Conservation (phyloP, 2,113 vertebrate genomes). For the Microcebus tavaratra region DNA sequence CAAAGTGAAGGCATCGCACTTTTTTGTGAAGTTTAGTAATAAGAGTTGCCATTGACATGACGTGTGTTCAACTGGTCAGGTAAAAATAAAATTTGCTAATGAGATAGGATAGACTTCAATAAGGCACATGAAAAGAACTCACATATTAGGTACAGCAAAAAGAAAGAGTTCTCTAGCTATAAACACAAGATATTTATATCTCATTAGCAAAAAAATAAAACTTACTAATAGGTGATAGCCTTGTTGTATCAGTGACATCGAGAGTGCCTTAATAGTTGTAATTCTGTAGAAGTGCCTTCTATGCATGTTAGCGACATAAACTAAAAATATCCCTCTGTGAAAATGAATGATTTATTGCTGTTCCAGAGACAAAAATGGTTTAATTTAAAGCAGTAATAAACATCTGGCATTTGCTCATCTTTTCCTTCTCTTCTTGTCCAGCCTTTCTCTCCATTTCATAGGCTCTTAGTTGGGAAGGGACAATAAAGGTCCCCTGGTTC, state of each 20-base stretch:
- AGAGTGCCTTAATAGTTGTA: conserved; percentile 77
- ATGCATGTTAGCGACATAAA: conserved; percentile 37
- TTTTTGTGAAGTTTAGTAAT: conserved; percentile 35
- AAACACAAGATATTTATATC: conserved; percentile 76
- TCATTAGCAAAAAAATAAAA: conserved; percentile 80
- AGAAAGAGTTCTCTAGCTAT: conserved; percentile 23
- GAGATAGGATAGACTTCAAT: conserved; percentile 74
- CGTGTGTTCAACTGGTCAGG: conserved; percentile 67
- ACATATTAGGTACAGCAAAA: conserved; percentile 64
- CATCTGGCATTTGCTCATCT: not conserved
- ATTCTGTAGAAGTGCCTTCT: conserved; percentile 58
- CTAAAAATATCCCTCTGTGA: conserved; percentile 59
- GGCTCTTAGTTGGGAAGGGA: conserved; percentile 6
- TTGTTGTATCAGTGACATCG: conserved; percentile 78
- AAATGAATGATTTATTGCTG: conserved; percentile 53
- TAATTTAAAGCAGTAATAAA: conserved; percentile 41
- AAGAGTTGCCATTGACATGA: conserved; percentile 64
- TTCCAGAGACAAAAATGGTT: not conserved
- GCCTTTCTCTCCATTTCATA: not conserved
- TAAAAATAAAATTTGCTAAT: conserved; percentile 80
- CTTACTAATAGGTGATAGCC: conserved; percentile 80
- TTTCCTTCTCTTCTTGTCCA: not conserved
- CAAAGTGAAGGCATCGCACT: conserved; percentile 23
- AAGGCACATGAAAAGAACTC: conserved; percentile 64
- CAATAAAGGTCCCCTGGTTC: conserved; percentile 1